Base-by-base conservation (phyloP, 1,140 invertebrate species). In the Plectrocnemia conspersa region DNA sequence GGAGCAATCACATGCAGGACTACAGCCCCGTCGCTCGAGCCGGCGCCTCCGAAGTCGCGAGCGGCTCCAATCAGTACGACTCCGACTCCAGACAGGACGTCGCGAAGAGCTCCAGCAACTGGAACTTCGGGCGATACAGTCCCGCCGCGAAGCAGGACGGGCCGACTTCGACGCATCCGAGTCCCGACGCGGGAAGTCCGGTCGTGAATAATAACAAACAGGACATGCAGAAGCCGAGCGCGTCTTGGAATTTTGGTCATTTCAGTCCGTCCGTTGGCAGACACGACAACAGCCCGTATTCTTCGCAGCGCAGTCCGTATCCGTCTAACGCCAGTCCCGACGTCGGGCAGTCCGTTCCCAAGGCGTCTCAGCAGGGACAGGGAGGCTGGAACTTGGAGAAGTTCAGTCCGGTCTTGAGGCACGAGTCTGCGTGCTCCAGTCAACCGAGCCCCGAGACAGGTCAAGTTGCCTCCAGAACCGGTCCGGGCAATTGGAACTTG, bases 391-490 rank as follows among this genome's bases (percentile, higher is more conserved):
- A 61, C 32, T 52, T 57, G 27, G 59, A 54, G 19, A 56, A 54
- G 32, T 61, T 57, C 46, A 76, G 71, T 55, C 72, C 73, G 0
- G 73, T 71, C 45, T 70, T 72, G 18, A 71, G 72, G n/a, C 72
- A 74, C 54, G 72, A 72, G 54, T 73, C 71, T 58, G 72, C 72
- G 1, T 73, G 73, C 47, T 76, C 73, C 3, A 71, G 71, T 11
- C 73, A 74, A 58, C 72, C 72, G 11, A 75, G 72, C 53, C 74
- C 74, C n/a, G 72, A 76, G 58, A 74, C 70, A n/a, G 71, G 71
- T 57, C 71, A 72, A 63, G 65, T 68, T 5, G 71, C 72, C 50
- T 54, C 60, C 64, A 27, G 72, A 70, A 10, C 58, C 69, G 10
- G 69, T 69, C 44, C 73, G 22, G 65, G 64, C 2, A 56, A 33